Evolutionary conservation across 2,888 invertebrate species (phyloP).

Genomic region (Drosophila mayaguana): DNA sequence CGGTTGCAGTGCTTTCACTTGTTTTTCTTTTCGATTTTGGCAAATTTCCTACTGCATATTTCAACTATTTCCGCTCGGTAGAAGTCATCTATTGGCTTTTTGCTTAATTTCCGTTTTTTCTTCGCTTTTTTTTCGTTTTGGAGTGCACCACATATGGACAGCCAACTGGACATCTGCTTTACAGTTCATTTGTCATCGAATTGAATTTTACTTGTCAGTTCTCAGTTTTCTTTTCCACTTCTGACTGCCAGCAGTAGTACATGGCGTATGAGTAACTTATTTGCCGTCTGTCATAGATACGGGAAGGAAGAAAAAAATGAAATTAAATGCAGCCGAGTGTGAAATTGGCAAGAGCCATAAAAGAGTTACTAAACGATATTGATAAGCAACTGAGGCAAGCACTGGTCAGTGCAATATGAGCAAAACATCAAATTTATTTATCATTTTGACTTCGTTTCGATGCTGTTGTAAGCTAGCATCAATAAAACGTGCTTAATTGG

Average conservation of each 20-base stretch:
- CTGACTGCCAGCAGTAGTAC: slow-evolving; percentile 39
- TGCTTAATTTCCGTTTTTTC: slow-evolving; percentile 73
- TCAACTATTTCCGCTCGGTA: slow-evolving; percentile 62
- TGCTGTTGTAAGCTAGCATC: background rate
- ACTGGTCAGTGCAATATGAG: slow-evolving; percentile 4
- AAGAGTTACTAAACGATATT: slow-evolving; percentile 35
- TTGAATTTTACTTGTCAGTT: slow-evolving; percentile 62
- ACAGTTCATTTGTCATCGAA: slow-evolving; percentile 75
- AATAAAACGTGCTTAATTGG: slow-evolving; percentile 2
- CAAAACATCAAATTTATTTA: slow-evolving; percentile 11
- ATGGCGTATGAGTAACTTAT: slow-evolving; percentile 66
- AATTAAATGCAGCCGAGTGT: slow-evolving; percentile 68
- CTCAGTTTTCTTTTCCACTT: slow-evolving; percentile 7
- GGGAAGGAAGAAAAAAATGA: slow-evolving; percentile 34
- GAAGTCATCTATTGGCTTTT: slow-evolving; percentile 45
- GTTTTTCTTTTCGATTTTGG: slow-evolving; percentile 26
- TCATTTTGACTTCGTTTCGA: slow-evolving; percentile 5
- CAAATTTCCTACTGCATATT: slow-evolving; percentile 64
- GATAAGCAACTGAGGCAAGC: slow-evolving; percentile 7
- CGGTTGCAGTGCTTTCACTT: background rate
- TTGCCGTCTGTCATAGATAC: slow-evolving; percentile 65
- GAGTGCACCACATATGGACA: slow-evolving; percentile 15
- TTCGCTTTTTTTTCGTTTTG: slow-evolving; percentile 14
- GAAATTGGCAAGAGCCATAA: slow-evolving; percentile 57
- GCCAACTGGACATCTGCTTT: slow-evolving; percentile 69